Conservation (phyloP, 2,888 invertebrate genomes). For the Thymelicus sylvestris region DNA sequence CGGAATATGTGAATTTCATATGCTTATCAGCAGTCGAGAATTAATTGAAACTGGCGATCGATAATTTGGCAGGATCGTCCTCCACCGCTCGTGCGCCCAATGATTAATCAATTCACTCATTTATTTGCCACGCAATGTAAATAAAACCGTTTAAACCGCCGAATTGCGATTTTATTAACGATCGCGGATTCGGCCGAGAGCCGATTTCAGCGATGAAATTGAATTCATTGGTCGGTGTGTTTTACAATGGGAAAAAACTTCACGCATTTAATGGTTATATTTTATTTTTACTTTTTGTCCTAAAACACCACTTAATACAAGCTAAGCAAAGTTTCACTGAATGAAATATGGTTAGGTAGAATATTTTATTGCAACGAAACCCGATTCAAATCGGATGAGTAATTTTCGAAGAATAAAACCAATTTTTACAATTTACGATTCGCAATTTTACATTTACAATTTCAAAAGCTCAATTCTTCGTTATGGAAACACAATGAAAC, state of each 20-base stretch:
- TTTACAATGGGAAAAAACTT: background rate
- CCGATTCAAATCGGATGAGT: too few species aligned
- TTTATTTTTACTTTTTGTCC: background rate
- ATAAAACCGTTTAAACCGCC: slow-evolving; percentile 43
- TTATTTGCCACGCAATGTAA: slow-evolving; percentile 40
- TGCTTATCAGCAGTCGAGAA: slow-evolving; percentile 36
- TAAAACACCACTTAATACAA: too few species aligned
- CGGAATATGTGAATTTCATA: slow-evolving; percentile 34
- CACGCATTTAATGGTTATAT: background rate
- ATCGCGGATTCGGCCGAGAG: slow-evolving; percentile 5
- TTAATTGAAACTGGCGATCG: slow-evolving; percentile 42
- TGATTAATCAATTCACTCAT: slow-evolving; percentile 43
- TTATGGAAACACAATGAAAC: too few species aligned
- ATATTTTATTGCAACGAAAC: too few species aligned
- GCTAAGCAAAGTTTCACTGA: too few species aligned
- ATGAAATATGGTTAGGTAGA: too few species aligned
- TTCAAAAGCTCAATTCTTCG: too few species aligned
- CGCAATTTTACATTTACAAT: too few species aligned
- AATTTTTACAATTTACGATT: too few species aligned
- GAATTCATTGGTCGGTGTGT: slow-evolving; percentile 6
- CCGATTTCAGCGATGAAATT: background rate
- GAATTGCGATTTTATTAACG: slow-evolving; percentile 24
- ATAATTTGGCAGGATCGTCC: slow-evolving; percentile 38
- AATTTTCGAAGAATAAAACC: too few species aligned
- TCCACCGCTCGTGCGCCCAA: slow-evolving; percentile 35